Evolutionary conservation across 2,888 invertebrate species (phyloP).

Genomic region (Trachelus stipa): DNA sequence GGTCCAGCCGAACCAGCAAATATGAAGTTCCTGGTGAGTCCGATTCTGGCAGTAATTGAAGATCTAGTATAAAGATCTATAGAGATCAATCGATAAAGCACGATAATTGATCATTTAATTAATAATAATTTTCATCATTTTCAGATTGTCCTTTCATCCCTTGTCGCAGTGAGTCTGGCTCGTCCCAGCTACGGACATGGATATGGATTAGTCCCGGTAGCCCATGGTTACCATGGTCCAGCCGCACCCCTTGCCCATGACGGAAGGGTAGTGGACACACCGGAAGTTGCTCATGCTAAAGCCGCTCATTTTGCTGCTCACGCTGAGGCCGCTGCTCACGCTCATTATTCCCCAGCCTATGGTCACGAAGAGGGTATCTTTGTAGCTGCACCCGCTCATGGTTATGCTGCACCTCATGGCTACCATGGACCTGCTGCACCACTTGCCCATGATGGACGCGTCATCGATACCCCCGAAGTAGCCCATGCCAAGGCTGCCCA

Average conservation of each 20-base stretch:
- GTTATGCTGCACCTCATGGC: constrained; percentile 23
- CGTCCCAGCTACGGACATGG: constrained; percentile 33
- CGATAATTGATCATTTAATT: not conserved
- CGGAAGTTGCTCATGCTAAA: constrained; percentile 60
- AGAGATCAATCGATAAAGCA: too few species aligned
- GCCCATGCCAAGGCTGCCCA: constrained; percentile 54
- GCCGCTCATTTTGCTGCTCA: constrained; percentile 53
- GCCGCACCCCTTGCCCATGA: constrained; percentile 53
- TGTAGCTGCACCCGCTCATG: constrained; percentile 31
- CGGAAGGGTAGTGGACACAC: constrained; percentile 55
- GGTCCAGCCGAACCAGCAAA: constrained; percentile 34
- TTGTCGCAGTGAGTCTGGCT: constrained; percentile 33
- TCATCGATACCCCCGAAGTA: constrained; percentile 54
- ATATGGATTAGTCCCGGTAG: too few species aligned
- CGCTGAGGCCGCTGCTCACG: constrained; percentile 39
- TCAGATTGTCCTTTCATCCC: constrained; percentile 37
- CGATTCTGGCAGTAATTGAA: not conserved
- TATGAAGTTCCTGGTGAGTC: constrained; percentile 53
- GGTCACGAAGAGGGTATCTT: constrained; percentile 8
- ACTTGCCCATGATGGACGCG: constrained; percentile 45
- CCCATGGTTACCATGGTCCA: constrained; percentile 45
- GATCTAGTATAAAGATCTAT: too few species aligned
- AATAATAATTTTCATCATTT: constrained; percentile 1
- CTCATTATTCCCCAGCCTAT: not conserved
- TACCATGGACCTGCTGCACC: constrained; percentile 55